Evolutionary conservation across 2,888 invertebrate genomes (phyloP), one percentile per base, ranked within the genome.

Genomic region (Catocala nupta): DNA sequence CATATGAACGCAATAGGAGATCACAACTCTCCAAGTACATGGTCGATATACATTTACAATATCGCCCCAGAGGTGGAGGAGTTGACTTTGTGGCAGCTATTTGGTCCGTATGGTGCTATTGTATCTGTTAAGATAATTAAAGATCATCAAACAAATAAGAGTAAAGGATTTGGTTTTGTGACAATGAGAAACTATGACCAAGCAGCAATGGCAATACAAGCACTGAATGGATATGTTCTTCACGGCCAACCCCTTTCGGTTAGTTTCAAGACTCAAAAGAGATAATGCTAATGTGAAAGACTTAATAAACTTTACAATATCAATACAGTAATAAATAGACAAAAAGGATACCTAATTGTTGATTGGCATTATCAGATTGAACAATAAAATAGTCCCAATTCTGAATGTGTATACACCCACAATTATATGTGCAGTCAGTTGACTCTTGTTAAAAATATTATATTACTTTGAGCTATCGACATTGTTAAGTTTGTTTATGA

Each of bases 401-500:
- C 80, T 83, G 82, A 83, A 82, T 83, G 82, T 81, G 62, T 81
- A 80, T 87, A 84, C 86, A 88, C 86, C 85, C 83, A 77, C 84
- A 82, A 82, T 79, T 80, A 70, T 83, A 80, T 85, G 88, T 89
- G 87, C 88, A 89, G 90, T 88, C 85, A 84, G 85, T 89, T 85
- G 84, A 91, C 88, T 90, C 86, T 92, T 92, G 92, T 93, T 93
- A 81, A 91, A 92, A 90, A 90, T 90, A 90, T 92, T 93, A 87
- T 91, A 92, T 93, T 94, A 90, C 89, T 93, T 93, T 94, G 93
- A 93, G 93, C 94, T 94, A 91, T 93, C 90, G 82, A 91, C 91
- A 93, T 94, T 93, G 94, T 94, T 94, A 94, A 93, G 93, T 94
- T 94, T 94, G 94, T 93, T 93, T 93, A 91, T 90, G 92, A 90